Base-by-base conservation (phyloP, 2,113 vertebrate species). In the Tautogolabrus adspersus region DNA sequence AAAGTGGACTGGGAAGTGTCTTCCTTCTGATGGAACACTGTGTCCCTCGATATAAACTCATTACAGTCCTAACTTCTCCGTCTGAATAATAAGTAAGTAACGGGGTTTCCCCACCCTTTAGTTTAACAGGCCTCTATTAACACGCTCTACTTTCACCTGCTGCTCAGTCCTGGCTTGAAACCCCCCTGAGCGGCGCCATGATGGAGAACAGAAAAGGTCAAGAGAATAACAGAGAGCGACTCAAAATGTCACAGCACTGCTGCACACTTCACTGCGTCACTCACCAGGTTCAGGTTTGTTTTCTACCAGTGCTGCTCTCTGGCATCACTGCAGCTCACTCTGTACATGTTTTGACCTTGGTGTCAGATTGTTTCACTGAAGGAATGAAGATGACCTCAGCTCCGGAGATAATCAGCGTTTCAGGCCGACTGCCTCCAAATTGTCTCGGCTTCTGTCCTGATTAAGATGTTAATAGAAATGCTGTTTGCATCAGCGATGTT, bases 161-260 rank as follows among this genome's bases (percentile, higher is more conserved):
- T 37, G 65, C 70, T 87, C 62, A 46, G 65, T 57, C 67, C 34
- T 23, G 52, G 23, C 81, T 10, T 34, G 44, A 66, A 52, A 60
- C 67, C 51, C 65, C 61, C 68, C 56, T 38, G 56, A 59, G 56
- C 51, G 1, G 40, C 65, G 12, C 23, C 23, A 1, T 1, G 56
- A 58, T 23, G 2, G 26, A 42, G 57, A 58, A 55, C 34, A 8
- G n/a, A 15, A 78, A 89, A 85, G 81, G 82, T 87, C 83, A 59
- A 57, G n/a, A 44, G 19, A 26, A 30, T 68, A 38, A n/a, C n/a
- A 66, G 56, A 79, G 66, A 67, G 16, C 0, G 18, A 40, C 30
- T 60, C 1, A 6, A 78, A 81, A 85, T 79, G 83, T 73, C 85
- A 71, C 62, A 11, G 51, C 78, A 18, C 54, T 42, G 22, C 57